Evolutionary conservation across 2,888 invertebrate genomes (phyloP), one percentile per base, ranked within the genome.

Genomic region (Lottia scabra): DNA sequence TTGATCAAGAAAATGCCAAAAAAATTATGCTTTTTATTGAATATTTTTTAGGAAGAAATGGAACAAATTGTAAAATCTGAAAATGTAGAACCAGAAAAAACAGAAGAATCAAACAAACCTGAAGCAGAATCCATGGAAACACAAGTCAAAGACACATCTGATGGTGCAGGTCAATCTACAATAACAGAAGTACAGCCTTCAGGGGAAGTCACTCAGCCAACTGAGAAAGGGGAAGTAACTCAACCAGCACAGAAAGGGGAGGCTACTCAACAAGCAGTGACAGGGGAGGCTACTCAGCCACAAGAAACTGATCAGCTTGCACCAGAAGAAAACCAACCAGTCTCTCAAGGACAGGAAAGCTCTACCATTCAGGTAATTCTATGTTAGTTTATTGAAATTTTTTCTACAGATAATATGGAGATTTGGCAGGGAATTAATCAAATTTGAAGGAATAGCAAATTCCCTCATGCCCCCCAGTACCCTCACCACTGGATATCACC

Each of bases 251-350:
- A n/a, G 19, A 67, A 12, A 63, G 65, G 67, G 62, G 62, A 71
- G 13, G 16, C n/a, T 2, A 26, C 23, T 38, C 43, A 44, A 48
- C n/a, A 66, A 66, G 19, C 62, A 30, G 43, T 8, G 15, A 67
- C 12, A 12, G 67, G 38, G 5, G 68, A 75, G 63, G 64, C 65
- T 44, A 63, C 44, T 16, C 69, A 67, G 26, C 65, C 64, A 48
- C 19, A 5, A 46, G 67, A 67, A 3, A 67, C 65, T 62, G 65
- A 76, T 5, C 12, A 65, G 30, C 13, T 67, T 45, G 66, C 46
- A 19, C 63, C 16, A 30, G 67, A 62, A 3, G 69, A 63, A 63
- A 26, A 62, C 27, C 70, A 75, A 38, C 44, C 44, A 19, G 66
- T 44, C 43, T 19, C 44, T 38, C 38, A 38, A 5, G 38, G 10